Conservation (phyloP, 2,888 invertebrate species). For the Drosophila pegasa region DNA sequence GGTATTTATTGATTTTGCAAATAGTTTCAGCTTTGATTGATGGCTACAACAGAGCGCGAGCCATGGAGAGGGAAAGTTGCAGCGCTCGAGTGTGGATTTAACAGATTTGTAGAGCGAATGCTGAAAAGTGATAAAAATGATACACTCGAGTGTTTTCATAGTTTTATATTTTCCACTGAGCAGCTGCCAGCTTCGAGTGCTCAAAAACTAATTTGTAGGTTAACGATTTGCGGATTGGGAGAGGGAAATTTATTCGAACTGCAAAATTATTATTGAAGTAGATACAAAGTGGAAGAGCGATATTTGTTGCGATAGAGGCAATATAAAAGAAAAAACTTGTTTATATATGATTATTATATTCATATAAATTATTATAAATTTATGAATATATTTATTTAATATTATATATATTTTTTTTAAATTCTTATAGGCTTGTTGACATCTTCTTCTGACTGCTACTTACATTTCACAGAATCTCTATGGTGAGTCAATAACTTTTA, state of each 20-base stretch:
- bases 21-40: constrained; percentile 72
- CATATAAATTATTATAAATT: too few species aligned
- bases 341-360: too few species aligned
- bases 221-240: constrained; percentile 5
- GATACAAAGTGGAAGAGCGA: neutral
- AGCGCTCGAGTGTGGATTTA: constrained; percentile 29
- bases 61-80: neutral
- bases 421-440: too few species aligned
- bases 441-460: too few species aligned
- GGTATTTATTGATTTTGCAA: constrained; percentile 77
- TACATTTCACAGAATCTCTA: too few species aligned
- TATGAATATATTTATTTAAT: too few species aligned
- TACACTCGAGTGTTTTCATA: constrained; percentile 11
- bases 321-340: too few species aligned
- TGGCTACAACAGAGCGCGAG: constrained; percentile 36
- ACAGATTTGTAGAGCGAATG: constrained; percentile 45
- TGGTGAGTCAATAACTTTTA: too few species aligned
- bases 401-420: too few species aligned
- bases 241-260: neutral
- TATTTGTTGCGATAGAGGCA: too few species aligned
- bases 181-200: constrained; percentile 11
- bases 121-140: constrained; percentile 40
- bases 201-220: constrained; percentile 17
- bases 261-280: neutral
- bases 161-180: neutral